phyloP scores from a whole-genome alignment of 2,113 vertebrate genomes.

The Strigops habroptila region DNA sequence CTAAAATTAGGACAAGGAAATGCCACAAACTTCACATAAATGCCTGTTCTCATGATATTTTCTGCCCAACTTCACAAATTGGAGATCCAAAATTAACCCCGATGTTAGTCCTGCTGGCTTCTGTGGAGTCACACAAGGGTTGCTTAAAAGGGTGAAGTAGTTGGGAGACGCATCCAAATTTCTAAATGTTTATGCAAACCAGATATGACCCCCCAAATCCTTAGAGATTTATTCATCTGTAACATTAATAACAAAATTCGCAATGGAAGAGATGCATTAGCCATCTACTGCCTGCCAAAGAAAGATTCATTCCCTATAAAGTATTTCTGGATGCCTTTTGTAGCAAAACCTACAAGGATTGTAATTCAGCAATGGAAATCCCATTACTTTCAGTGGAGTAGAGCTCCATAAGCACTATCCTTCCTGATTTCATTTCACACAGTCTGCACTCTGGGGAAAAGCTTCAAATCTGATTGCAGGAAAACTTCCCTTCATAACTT shows the following conservation, averaged over 20 bases:
- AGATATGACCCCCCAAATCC: neutral
- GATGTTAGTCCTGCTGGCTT: neutral
- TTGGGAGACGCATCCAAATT: neutral
- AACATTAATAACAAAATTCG: neutral
- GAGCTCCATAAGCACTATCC: neutral
- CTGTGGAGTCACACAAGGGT: neutral
- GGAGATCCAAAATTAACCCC: neutral
- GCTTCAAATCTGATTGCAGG: neutral
- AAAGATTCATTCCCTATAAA: neutral
- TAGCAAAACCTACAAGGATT: neutral
- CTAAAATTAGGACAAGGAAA: neutral
- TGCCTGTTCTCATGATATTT: neutral
- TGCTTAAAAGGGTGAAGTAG: neutral
- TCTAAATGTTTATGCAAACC: neutral
- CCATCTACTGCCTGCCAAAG: neutral
- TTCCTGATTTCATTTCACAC: neutral
- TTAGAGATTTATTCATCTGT: neutral
- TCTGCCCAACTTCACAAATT: neutral
- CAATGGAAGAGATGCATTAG: neutral
- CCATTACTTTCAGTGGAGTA: neutral
- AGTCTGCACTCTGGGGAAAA: neutral
- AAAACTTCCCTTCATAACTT: neutral
- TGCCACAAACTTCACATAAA: neutral
- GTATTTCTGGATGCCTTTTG: neutral
- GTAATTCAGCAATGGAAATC: neutral